phyloP scores from a whole-genome alignment of 1,140 invertebrate species.

The Centruroides vittatus region DNA sequence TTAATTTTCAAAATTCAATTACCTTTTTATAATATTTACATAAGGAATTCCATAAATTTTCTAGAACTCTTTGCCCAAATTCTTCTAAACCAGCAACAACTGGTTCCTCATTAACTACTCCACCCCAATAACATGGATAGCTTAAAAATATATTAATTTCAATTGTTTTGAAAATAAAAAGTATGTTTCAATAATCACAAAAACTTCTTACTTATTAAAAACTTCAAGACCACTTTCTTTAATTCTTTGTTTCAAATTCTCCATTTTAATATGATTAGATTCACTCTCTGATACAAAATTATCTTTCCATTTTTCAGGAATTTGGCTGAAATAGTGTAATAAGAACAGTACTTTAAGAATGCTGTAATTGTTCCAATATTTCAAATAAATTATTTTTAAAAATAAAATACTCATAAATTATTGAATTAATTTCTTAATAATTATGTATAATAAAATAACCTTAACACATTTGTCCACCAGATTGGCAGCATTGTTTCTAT shows the following conservation, averaged over 20 bases:
- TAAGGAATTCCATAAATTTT: slow-evolving; percentile 30
- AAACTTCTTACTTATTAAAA: slow-evolving; percentile 25
- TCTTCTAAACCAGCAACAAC: slow-evolving; percentile 28
- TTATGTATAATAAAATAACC: too few species aligned
- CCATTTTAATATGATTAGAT: slow-evolving; percentile 21
- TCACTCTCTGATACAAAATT: slow-evolving; percentile 26
- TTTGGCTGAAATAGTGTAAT: slow-evolving; percentile 19
- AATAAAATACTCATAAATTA: too few species aligned
- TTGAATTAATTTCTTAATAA: too few species aligned
- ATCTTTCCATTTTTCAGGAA: slow-evolving; percentile 23
- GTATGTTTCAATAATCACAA: not conserved
- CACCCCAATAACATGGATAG: slow-evolving; percentile 32
- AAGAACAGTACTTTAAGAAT: too few species aligned
- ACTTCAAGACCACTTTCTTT: slow-evolving; percentile 26
- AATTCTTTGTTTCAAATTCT: slow-evolving; percentile 26
- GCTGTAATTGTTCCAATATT: too few species aligned
- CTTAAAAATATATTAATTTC: slow-evolving; percentile 20
- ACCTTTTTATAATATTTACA: slow-evolving; percentile 12
- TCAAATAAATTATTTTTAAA: too few species aligned
- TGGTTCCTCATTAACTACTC: slow-evolving; percentile 26
- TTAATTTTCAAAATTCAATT: not conserved
- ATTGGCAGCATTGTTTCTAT: too few species aligned
- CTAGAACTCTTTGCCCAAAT: slow-evolving; percentile 29
- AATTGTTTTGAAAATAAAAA: slow-evolving; percentile 1
- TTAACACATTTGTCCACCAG: too few species aligned